phyloP scores from a whole-genome alignment of 2,888 invertebrate genomes.

The Emmelina monodactyla region DNA sequence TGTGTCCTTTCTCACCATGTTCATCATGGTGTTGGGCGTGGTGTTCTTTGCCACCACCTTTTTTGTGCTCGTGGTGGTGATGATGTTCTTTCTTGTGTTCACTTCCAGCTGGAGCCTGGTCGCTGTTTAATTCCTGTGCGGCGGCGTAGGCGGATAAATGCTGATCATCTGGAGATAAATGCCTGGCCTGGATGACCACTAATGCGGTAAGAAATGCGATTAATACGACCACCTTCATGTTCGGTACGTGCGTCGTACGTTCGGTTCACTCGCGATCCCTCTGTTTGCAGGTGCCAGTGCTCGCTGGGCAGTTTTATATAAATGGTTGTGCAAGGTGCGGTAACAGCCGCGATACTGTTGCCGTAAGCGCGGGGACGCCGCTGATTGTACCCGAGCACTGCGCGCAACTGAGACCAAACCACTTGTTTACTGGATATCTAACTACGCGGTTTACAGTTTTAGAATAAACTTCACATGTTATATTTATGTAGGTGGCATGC shows the following conservation, averaged over 20 bases:
- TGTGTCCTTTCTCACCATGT: conserved; percentile 75
- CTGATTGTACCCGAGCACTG: too few relatives aligned
- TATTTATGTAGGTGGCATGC: too few relatives aligned
- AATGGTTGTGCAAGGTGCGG: conserved; percentile 55
- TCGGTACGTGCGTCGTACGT: conserved; percentile 12
- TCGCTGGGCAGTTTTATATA: conserved; percentile 61
- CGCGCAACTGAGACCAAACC: too few relatives aligned
- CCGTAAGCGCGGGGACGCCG: conserved; percentile 23
- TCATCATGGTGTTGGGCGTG: conserved; percentile 70
- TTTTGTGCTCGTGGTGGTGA: conserved; percentile 59
- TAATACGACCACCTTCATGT: conserved; percentile 43
- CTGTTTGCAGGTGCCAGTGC: conserved; percentile 20
- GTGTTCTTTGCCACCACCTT: conserved; percentile 73
- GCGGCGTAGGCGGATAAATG: background rate
- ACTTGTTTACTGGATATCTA: too few relatives aligned
- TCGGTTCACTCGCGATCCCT: background rate
- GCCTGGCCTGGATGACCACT: conserved; percentile 15
- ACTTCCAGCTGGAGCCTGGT: conserved; percentile 46
- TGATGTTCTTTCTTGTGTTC: conserved; percentile 57
- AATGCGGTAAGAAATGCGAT: conserved; percentile 28
- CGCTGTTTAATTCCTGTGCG: conserved; percentile 16
- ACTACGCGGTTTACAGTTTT: too few relatives aligned
- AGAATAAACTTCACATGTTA: too few relatives aligned
- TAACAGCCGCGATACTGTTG: conserved; percentile 44
- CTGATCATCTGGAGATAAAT: background rate